Evolutionary conservation across 1,140 invertebrate species (phyloP), one percentile per base, ranked within the genome.

Genomic region (Pseudomyrmex concolor): DNA sequence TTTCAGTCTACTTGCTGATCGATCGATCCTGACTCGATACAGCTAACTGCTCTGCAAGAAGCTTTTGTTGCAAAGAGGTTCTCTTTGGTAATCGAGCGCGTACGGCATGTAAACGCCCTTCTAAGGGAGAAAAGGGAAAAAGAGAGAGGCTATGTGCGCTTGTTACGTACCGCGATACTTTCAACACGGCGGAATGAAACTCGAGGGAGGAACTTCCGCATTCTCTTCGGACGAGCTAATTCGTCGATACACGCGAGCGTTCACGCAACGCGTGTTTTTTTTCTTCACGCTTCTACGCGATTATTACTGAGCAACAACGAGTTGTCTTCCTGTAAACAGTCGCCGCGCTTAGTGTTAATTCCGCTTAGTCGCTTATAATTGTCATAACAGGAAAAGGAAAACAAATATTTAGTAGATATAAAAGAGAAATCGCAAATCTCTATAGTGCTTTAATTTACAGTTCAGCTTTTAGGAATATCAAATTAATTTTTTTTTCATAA

Each of bases 1-100:
- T 73, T 73, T 73, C 71, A 60, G 34, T 19, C 50, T 57, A 12
- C 48, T 50, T 57, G 48, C 19, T 64, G 17, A 68, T 57, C 76
- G 64, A 70, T 70, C 64, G 64, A 80, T 77, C 25, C 60, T 54
- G 54, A 25, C 63, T 78, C 63, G 54, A 71, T 71, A 34, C 43
- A 45, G 64, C 54, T 34, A 70, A 80, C 54, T 80, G 66, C n/a
- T 34, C n/a, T 34, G 55, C 76, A 51, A 70, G 64, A 71, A 70
- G 76, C 76, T 80, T 70, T 80, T 80, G 76, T 80, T 59, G 76
- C 54, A 80, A 80, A 80, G 76, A 80, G 67, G 43, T 54, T 70
- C 66, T 70, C 66, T 80, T 80, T 71, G 66, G 54, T 71, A 71
- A 80, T 70, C 76, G 66, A 80, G 76, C 72, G 76, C 72, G 50